phyloP scores from a whole-genome alignment of 2,888 invertebrate genomes.

The Ischnus inquisitorius region DNA sequence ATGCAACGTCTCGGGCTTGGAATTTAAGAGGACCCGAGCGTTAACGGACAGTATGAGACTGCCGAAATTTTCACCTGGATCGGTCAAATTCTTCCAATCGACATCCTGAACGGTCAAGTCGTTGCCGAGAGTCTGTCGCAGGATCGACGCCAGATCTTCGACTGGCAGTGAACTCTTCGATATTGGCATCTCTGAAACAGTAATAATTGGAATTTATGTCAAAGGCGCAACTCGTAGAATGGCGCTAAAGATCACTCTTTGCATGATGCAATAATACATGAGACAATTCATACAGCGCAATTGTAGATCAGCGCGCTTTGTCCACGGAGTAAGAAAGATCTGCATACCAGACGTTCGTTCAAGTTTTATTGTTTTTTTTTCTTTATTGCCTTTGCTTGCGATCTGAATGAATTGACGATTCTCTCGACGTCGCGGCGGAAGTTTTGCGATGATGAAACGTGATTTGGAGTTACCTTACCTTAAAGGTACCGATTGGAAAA shows the following conservation, averaged over 20 bases:
- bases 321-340: not conserved
- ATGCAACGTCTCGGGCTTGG: slow-evolving; percentile 74
- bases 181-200: slow-evolving; percentile 73
- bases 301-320: not conserved
- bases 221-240: not conserved
- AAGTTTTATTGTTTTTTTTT: not conserved
- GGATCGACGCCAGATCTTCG: slow-evolving; percentile 75
- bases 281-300: not conserved
- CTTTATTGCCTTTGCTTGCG: not conserved
- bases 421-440: not conserved
- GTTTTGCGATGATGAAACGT: not conserved
- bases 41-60: slow-evolving; percentile 81
- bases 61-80: slow-evolving; percentile 84
- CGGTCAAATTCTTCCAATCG: slow-evolving; percentile 82
- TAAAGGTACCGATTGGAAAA: not conserved
- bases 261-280: slow-evolving; percentile 7
- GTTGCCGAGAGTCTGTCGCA: slow-evolving; percentile 75
- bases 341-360: not conserved
- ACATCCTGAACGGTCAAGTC: slow-evolving; percentile 74
- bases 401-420: not conserved
- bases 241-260: not conserved
- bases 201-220: not conserved
- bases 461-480: no score
- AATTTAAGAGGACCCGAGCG: slow-evolving; percentile 70
- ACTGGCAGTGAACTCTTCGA: slow-evolving; percentile 74